Evolutionary conservation across 2,797 vertebrate genomes (phyloP).

Genomic region (Sebastes taczanowskii): DNA sequence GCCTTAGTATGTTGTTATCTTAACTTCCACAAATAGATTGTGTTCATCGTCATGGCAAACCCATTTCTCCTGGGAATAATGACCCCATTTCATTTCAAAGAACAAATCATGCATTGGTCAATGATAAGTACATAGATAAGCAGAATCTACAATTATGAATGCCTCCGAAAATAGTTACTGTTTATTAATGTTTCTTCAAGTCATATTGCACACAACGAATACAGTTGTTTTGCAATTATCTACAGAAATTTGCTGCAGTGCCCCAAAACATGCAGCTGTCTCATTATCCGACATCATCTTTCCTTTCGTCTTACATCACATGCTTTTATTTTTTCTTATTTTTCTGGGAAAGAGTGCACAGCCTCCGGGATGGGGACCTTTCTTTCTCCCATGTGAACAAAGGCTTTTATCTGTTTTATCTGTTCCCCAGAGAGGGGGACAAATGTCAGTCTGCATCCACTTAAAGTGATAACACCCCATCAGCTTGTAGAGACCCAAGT

Average conservation of each 20-base stretch:
- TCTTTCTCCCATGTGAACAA: slow-evolving; percentile 52
- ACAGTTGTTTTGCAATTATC: not conserved
- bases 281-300: slow-evolving; percentile 2
- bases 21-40: not conserved
- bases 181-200: not conserved
- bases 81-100: not conserved
- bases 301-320: slow-evolving; percentile 15
- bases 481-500: slow-evolving; percentile 3
- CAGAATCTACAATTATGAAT: not conserved
- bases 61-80: not conserved
- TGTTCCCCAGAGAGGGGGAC: slow-evolving; percentile 34
- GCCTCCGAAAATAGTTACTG: not conserved
- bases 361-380: slow-evolving; percentile 22
- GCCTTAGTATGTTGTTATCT: not conserved
- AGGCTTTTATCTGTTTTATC: slow-evolving; percentile 40
- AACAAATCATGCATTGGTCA: not conserved
- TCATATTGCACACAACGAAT: not conserved
- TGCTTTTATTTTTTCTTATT: slow-evolving; percentile 14
- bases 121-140: not conserved
- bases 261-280: slow-evolving; percentile 19
- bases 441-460: slow-evolving; percentile 47
- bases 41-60: not conserved
- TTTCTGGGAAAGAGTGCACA: slow-evolving; percentile 27
- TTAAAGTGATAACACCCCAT: slow-evolving; percentile 17
- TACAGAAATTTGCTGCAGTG: not conserved